Conservation (phyloP, 64 coral and sea anemone genomes). For the Stichodactyla helianthus region DNA sequence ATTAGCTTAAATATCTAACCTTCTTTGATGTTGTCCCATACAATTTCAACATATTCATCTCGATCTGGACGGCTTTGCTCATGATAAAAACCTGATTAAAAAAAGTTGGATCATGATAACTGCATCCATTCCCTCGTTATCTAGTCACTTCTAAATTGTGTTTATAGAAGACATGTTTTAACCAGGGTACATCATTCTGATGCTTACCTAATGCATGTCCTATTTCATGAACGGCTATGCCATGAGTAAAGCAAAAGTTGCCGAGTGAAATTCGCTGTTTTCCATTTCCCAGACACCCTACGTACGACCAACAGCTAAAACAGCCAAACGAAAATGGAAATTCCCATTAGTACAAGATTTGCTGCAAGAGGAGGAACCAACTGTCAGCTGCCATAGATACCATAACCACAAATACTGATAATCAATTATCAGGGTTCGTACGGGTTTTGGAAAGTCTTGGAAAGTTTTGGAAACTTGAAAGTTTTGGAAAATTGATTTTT, state of each 20-base stretch:
- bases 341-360: no score
- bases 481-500: no score
- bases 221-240: constrained; percentile 63
- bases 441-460: no score
- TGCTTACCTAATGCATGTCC: constrained; percentile 55
- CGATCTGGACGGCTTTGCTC: constrained; percentile 37
- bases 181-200: neutral
- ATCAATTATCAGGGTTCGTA: no score
- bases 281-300: constrained; percentile 29
- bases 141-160: no score
- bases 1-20: no score
- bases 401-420: no score
- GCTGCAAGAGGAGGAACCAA: no score
- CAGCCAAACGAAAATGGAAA: neutral
- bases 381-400: no score
- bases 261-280: constrained; percentile 60
- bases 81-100: constrained; percentile 25
- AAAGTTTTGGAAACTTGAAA: no score
- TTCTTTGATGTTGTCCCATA: constrained; percentile 42
- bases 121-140: no score
- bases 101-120: neutral
- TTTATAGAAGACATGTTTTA: no score
- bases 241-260: constrained; percentile 32
- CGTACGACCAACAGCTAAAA: constrained; percentile 56
- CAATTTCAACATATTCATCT: constrained; percentile 31